Percentiles rank a stretch among this genome's conserved stretches.
Evolutionary conservation across 2,113 vertebrate species (phyloP).

Genomic region (Bucco capensis): DNA sequence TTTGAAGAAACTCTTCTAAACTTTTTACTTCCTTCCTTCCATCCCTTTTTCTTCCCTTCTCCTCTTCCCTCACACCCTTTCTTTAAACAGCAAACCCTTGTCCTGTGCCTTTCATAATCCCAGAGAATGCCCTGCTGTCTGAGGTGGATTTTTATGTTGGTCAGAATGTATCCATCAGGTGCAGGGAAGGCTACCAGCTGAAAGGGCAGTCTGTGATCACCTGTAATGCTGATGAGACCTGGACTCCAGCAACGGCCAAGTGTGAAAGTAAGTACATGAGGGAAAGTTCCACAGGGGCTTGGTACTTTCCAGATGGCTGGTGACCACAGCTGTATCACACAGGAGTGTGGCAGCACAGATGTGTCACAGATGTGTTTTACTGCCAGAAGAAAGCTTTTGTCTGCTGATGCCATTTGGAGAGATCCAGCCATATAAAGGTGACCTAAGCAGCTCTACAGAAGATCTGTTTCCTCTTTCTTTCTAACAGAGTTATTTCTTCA

Average conservation of each 20-base stretch:
- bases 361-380: background rate
- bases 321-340: background rate
- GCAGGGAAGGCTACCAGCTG: slow-evolving; percentile 86
- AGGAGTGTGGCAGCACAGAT: background rate
- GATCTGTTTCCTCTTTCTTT: background rate
- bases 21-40: background rate
- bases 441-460: background rate
- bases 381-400: background rate
- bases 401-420: background rate
- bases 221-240: slow-evolving; percentile 88
- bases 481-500: background rate
- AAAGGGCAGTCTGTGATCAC: slow-evolving; percentile 78
- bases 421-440: background rate
- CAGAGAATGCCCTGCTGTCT: slow-evolving; percentile 74
- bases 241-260: slow-evolving; percentile 81
- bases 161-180: slow-evolving; percentile 82
- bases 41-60: background rate
- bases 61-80: background rate
- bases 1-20: background rate
- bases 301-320: background rate
- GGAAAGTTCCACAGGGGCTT: fast-evolving
- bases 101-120: slow-evolving; percentile 85
- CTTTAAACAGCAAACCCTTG: slow-evolving; percentile 84
- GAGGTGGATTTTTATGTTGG: slow-evolving; percentile 83
- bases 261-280: slow-evolving; percentile 87